Conservation (phyloP, 2,113 vertebrate species). For the Eretmochelys imbricata region DNA sequence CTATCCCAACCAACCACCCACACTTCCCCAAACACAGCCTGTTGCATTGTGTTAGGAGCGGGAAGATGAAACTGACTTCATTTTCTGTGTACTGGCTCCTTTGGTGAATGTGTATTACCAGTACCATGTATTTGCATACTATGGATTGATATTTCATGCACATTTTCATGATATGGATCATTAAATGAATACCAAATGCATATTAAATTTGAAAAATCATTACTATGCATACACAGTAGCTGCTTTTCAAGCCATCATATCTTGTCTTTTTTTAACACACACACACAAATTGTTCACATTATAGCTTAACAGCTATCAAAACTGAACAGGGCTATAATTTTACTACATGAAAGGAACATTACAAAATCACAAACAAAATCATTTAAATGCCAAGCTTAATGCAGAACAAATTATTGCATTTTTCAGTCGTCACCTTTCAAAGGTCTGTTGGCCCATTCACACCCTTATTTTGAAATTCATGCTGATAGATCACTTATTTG, state of each 20-base stretch:
- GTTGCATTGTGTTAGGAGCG: not conserved
- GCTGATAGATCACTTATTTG: accelerated
- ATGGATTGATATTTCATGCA: not conserved
- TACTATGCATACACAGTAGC: accelerated
- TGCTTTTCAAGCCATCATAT: not conserved
- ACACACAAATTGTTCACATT: accelerated
- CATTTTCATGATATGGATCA: not conserved
- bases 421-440: not conserved
- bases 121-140: not conserved
- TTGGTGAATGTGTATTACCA: not conserved
- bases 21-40: not conserved
- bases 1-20: not conserved
- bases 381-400: accelerated
- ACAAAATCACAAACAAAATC: accelerated
- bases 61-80: not conserved
- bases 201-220: not conserved
- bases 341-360: accelerated
- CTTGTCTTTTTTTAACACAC: accelerated
- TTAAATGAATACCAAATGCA: not conserved
- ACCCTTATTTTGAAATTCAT: accelerated
- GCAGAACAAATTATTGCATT: accelerated
- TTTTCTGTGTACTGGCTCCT: constrained; percentile 38
- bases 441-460: accelerated
- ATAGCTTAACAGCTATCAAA: accelerated
- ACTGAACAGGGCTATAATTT: accelerated